These are phyloP conservation scores for Mus musculus DNA, from an alignment of 2,113 vertebrate species.

Conservation along the genomic window DNA sequence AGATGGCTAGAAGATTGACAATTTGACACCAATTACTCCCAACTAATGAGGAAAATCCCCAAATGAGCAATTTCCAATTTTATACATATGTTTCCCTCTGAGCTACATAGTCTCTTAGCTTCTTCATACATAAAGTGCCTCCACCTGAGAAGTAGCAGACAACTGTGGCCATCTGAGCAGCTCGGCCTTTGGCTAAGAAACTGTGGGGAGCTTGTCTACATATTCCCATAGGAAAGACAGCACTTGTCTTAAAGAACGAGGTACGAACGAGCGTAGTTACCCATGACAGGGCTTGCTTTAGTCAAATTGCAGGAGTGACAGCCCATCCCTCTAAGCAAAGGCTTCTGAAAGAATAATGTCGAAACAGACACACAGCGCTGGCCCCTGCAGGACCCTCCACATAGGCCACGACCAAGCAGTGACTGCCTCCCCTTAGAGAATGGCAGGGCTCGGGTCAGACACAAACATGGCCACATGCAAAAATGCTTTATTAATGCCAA, in stretches of 20 bases:
- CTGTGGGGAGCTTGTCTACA: background rate
- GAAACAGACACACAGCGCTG: background rate
- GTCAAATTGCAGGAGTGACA: background rate
- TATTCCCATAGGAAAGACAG: constrained; percentile 12
- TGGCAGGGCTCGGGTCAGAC: background rate
- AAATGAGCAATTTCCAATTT: background rate
- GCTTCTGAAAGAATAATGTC: background rate
- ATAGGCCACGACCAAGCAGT: background rate
- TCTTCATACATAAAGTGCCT: background rate
- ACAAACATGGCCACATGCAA: background rate
- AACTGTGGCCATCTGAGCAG: background rate
- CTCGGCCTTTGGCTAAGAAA: background rate
- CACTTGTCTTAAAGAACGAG: background rate
- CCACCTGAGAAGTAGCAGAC: background rate
- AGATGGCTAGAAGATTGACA: background rate
- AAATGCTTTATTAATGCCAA: background rate
- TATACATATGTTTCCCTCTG: background rate
- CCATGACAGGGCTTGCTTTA: background rate
- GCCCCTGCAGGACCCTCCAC: background rate
- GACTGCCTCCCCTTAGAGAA: background rate
- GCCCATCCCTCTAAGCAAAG: background rate
- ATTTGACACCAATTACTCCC: background rate
- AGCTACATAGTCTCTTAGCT: background rate
- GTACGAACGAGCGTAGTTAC: background rate
- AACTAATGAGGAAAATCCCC: background rate